Evolutionary conservation across 2,888 invertebrate genomes (phyloP).

Genomic region (Calliphora vomitoria): DNA sequence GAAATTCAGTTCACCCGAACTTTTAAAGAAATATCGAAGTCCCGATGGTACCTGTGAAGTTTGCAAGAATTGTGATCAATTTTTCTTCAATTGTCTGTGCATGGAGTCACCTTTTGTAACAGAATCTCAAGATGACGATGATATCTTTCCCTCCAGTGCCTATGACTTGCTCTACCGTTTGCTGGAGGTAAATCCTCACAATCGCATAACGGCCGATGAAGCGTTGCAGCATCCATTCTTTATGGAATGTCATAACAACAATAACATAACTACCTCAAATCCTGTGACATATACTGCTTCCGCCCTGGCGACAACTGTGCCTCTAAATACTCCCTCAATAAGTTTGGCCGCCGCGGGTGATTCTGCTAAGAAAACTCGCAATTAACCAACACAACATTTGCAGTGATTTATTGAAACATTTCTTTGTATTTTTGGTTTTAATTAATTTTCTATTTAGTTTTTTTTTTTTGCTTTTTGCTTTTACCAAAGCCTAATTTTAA

Average conservation of each 20-base stretch:
- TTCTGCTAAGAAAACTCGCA: constrained; percentile 40
- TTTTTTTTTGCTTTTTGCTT: background rate
- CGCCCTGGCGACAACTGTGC: constrained; percentile 5
- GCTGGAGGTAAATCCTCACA: constrained; percentile 91
- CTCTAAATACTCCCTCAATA: constrained; percentile 50
- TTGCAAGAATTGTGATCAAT: constrained; percentile 84
- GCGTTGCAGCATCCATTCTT: constrained; percentile 93
- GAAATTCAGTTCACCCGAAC: constrained; percentile 80
- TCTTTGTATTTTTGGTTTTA: constrained; percentile 4
- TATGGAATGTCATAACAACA: constrained; percentile 70
- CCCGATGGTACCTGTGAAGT: constrained; percentile 79
- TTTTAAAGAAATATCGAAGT: constrained; percentile 79
- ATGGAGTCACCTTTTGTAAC: constrained; percentile 79
- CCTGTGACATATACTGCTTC: constrained; percentile 29
- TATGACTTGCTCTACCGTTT: constrained; percentile 90
- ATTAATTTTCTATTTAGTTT: constrained; percentile 17
- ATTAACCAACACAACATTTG: constrained; percentile 20
- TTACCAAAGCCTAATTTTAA: constrained; percentile 64
- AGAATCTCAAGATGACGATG: constrained; percentile 81
- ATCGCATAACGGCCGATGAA: constrained; percentile 89
- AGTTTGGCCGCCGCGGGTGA: constrained; percentile 54
- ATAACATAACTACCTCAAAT: constrained; percentile 62
- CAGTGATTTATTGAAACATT: constrained; percentile 11
- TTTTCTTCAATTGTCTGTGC: constrained; percentile 84
- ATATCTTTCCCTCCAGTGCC: constrained; percentile 88